Evolutionary conservation across 1,140 invertebrate genomes (phyloP).

Genomic region (Teleogryllus occipitalis): DNA sequence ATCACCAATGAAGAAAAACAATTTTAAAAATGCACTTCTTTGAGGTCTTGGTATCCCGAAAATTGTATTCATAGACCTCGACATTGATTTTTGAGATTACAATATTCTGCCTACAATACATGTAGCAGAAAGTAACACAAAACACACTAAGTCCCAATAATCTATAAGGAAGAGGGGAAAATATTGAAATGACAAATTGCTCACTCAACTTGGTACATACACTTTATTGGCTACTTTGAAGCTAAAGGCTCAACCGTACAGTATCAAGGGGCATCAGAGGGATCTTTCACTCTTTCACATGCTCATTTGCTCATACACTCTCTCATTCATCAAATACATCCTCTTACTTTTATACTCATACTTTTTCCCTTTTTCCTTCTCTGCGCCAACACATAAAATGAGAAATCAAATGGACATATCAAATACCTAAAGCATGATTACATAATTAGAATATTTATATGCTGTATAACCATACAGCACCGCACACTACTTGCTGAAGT

Average conservation of each 20-base stretch:
- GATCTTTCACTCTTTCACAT: not conserved
- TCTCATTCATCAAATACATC: not conserved
- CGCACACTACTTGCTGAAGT: slow-evolving; percentile 30
- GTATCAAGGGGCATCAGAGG: not conserved
- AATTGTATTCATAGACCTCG: no score
- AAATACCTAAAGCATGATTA: slow-evolving; percentile 11
- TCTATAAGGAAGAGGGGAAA: no score
- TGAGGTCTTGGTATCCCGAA: no score
- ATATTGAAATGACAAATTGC: no score
- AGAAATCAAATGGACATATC: slow-evolving; percentile 1
- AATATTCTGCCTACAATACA: no score
- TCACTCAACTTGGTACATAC: not conserved
- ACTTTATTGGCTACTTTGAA: not conserved
- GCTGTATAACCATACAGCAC: slow-evolving; percentile 20
- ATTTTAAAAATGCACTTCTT: no score
- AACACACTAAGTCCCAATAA: no score
- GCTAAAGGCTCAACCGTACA: not conserved
- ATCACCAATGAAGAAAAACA: no score
- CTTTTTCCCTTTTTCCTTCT: not conserved
- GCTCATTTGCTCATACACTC: not conserved
- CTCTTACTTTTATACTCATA: not conserved
- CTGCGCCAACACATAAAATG: not conserved
- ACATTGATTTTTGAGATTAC: no score
- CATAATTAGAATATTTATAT: slow-evolving; percentile 2
- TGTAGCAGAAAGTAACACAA: no score